Evolutionary conservation across 2,797 vertebrate genomes (phyloP).

Genomic region (Sorex maritimensis): DNA sequence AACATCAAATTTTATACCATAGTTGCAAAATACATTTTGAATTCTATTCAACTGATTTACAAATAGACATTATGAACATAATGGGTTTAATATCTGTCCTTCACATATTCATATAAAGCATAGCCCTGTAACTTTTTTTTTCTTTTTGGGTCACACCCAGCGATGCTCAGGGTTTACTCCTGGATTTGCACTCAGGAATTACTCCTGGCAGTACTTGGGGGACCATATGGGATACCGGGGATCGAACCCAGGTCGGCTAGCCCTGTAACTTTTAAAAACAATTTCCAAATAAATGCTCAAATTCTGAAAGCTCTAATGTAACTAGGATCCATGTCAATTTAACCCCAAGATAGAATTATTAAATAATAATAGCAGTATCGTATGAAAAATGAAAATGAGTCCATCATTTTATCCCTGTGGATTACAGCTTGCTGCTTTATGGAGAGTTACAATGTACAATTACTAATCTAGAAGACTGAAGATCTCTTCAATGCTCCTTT

Average conservation of each 20-base stretch:
- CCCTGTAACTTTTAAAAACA: background rate
- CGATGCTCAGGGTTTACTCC: too few relatives aligned
- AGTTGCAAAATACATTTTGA: slow-evolving; percentile 37
- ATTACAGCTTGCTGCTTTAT: slow-evolving; percentile 54
- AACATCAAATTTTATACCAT: slow-evolving; percentile 25
- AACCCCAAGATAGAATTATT: slow-evolving; percentile 11
- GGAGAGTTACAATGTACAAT: slow-evolving; percentile 47
- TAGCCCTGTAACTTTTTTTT: background rate
- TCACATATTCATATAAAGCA: background rate
- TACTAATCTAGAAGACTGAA: background rate
- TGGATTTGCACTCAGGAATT: too few relatives aligned
- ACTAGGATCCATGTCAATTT: slow-evolving; percentile 4
- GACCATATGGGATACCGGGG: too few relatives aligned
- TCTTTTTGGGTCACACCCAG: too few relatives aligned
- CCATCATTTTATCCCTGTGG: background rate
- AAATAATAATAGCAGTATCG: background rate
- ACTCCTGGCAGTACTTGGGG: too few relatives aligned
- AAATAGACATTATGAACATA: background rate
- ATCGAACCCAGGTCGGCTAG: too few relatives aligned
- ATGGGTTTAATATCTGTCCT: background rate
- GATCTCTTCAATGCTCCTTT: background rate
- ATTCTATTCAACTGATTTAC: background rate
- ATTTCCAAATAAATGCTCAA: slow-evolving; percentile 29
- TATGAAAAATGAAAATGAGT: slow-evolving; percentile 1
- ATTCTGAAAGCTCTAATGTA: slow-evolving; percentile 55